Conservation (phyloP, 2,888 invertebrate genomes). For the Drosophila ezoana region DNA sequence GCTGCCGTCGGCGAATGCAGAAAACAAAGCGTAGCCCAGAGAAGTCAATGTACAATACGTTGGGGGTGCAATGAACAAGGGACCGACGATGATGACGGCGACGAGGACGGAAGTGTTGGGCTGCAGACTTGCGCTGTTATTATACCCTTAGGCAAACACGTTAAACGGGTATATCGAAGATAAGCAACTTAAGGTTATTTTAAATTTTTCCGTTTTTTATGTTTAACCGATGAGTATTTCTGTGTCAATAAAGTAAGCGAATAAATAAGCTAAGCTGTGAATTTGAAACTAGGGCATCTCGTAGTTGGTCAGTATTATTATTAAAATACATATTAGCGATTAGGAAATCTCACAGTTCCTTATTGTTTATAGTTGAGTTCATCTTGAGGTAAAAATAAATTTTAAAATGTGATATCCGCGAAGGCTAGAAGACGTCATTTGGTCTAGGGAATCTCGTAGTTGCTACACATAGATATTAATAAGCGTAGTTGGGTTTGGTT, state of each 20-base stretch:
- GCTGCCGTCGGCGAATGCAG: constrained; percentile 64
- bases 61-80: constrained; percentile 76
- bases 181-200: not conserved
- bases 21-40: constrained; percentile 80
- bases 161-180: constrained; percentile 9
- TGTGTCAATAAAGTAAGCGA: not conserved
- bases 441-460: not conserved
- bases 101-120: constrained; percentile 43
- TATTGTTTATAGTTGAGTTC: no score
- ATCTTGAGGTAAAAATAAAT: no score
- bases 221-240: not conserved
- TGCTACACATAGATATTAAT: not conserved
- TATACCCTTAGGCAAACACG: constrained; percentile 23
- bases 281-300: not conserved
- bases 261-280: not conserved
- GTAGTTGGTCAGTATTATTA: not conserved
- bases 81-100: constrained; percentile 34
- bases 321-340: not conserved
- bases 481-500: constrained; percentile 16
- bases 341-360: no score
- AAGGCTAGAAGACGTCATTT: no score
- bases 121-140: constrained; percentile 56
- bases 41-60: constrained; percentile 82
- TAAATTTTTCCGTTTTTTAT: not conserved
- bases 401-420: no score